These are phyloP conservation scores for Crotalus adamanteus DNA, from an alignment of 2,797 vertebrate genomes.

Conservation along the genomic window DNA sequence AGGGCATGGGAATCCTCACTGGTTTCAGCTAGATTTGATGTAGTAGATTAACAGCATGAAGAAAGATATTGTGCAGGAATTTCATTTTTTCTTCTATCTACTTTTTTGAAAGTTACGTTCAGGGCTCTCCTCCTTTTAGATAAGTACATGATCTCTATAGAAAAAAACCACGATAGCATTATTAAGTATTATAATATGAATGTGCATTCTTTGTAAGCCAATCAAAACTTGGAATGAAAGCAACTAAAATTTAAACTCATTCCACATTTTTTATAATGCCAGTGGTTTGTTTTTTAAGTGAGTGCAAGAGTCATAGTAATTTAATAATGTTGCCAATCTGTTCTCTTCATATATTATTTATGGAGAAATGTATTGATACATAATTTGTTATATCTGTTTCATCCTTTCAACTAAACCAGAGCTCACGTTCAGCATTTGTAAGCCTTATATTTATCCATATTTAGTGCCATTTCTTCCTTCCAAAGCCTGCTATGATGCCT, in stretches of 20 bases:
- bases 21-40: neutral
- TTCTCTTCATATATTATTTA: neutral
- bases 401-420: neutral
- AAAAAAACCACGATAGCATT: neutral
- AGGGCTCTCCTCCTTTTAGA: neutral
- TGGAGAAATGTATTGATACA: neutral
- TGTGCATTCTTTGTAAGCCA: neutral
- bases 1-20: neutral
- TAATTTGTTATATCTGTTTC: neutral
- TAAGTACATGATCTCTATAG: neutral
- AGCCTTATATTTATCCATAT: neutral
- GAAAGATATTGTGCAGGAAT: neutral
- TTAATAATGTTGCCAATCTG: neutral
- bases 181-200: neutral
- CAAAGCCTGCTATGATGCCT: neutral
- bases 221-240: neutral
- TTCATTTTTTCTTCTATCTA: neutral
- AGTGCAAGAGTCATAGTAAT: neutral
- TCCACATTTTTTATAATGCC: neutral
- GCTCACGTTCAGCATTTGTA: neutral
- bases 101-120: neutral
- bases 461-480: neutral
- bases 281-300: neutral
- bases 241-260: neutral
- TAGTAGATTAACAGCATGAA: neutral